Evolutionary conservation across 2,888 invertebrate genomes (phyloP), one percentile per base, ranked within the genome.

Genomic region (Lamproptera curius): DNA sequence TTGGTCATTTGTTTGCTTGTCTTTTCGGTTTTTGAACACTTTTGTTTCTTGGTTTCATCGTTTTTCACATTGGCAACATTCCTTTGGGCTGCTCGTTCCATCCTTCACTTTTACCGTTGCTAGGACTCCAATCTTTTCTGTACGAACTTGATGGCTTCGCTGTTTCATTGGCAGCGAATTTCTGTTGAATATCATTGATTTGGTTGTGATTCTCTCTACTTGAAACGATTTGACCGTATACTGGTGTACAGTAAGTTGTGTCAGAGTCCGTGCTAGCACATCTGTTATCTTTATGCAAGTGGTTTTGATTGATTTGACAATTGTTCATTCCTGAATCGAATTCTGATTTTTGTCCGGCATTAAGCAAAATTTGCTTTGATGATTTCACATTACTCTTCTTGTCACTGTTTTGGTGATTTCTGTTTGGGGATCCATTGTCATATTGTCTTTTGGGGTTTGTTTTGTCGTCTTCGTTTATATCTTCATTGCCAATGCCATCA

Each of bases 321-420:
- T 86, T 87, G 65, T 87, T 87, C 86, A 87, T 87, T 8, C 87
- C 87, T 0, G 86, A 86, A 56, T 86, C 87, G 49, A 87, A 87
- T 52, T 87, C 87, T 0, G 87, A 87, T 51, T 85, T 86, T 49
- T 87, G 87, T 9, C 87, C 87, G 1, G 87, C 86, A 48, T 87
- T 87, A 54, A 84, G 63, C 20, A 87, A 76, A 55, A 87, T 86
- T 62, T 86, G 87, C 55, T 86, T 87, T 8, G 87, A 87, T 5
- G 87, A 87, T 63, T 87, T 87, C 0, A 85, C 65, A 2, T 67
- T 59, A 54, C 67, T 75, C 55, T 81, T 84, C 11, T 75, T 76
- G 8, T 67, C 67, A 33, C 31, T 53, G 40, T 60, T 63, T 11
- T 64, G 60, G 10, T 49, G 40, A 26, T 58, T 58, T 53, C 67